Base-by-base conservation (phyloP, 1,140 invertebrate species). In the Hylaeus anthracinus region DNA sequence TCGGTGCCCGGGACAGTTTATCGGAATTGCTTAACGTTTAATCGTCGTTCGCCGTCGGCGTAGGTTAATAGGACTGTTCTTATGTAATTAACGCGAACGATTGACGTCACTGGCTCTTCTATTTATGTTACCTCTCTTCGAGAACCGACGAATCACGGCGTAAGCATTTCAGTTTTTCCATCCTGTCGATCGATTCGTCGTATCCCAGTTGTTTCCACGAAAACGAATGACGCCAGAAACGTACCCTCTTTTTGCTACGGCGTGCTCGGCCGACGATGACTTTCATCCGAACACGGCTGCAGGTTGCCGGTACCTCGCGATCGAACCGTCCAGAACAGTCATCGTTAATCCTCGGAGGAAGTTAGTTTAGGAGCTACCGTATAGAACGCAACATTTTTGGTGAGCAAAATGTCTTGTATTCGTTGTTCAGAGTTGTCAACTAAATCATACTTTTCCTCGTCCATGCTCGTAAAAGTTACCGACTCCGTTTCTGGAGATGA, bases 91-190 rank as follows among this genome's bases (percentile, higher is more conserved):
- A 86, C 81, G 74, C 78, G 76, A 82, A 88, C 79, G 85, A 90
- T 91, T 92, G 90, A 90, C 90, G 89, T 92, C 90, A 92, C 79
- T 81, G 86, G 88, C 82, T 90, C 81, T 61, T 70, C 80, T 86
- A 88, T 84, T 87, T 88, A 78, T 79, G 78, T 79, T 51, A 61
- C 8, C 41, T 73, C 41, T 65, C 15, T 65, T 73, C 51, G 43
- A 73, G 39, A 78, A 66, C 55, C 77, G 14, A 43, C 26, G 61
- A 73, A 58, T 53, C 55, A 63, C 66, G 41, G 45, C 12, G 43
- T 70, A 72, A 39, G 39, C 48, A 12, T 65, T 74, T 60, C n/a
- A 61, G 41, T 67, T 79, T 81, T 79, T 41, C 60, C 72, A n/a
- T 70, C 55, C n/a, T 9, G 26, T 39, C 48, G 39, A 0, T 55